Conservation (phyloP, 2,797 vertebrate species). For the Kryptolebias ocellatus region DNA sequence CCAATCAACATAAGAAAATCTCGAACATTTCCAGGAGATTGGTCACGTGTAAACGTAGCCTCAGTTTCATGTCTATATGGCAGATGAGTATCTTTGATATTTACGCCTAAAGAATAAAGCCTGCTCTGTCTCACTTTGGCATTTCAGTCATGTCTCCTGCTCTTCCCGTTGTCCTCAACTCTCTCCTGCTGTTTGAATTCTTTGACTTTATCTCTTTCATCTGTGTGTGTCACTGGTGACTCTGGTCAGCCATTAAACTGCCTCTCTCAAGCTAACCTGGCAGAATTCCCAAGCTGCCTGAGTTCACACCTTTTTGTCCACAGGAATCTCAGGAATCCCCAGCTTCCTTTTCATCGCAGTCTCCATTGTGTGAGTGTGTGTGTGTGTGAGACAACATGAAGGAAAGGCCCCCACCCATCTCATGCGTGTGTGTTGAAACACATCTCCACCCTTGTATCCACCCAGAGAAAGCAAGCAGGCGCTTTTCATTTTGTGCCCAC, state of each 20-base stretch:
- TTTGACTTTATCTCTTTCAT: slow-evolving; percentile 36
- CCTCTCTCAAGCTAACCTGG: slow-evolving; percentile 45
- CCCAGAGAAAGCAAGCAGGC: slow-evolving; percentile 61
- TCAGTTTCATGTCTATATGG: slow-evolving; percentile 1
- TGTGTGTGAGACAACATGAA: slow-evolving; percentile 43
- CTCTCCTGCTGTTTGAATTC: slow-evolving; percentile 33
- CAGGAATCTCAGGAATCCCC: slow-evolving; percentile 81
- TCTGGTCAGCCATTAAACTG: slow-evolving; percentile 60
- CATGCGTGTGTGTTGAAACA: slow-evolving; percentile 62
- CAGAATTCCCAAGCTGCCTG: slow-evolving; percentile 67
- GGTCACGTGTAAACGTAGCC: no score
- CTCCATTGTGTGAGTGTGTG: slow-evolving; percentile 65
- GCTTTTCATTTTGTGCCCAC: slow-evolving; percentile 55
- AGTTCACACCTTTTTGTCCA: slow-evolving; percentile 81
- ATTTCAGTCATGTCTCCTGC: slow-evolving; percentile 5
- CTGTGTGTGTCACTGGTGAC: slow-evolving; percentile 34
- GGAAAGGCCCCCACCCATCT: slow-evolving; percentile 62
- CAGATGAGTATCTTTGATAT: background rate
- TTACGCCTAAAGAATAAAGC: background rate
- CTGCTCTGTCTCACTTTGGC: no score
- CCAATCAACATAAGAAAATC: no score
- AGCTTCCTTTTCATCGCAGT: slow-evolving; percentile 71
- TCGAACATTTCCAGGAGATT: no score
- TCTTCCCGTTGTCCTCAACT: background rate
- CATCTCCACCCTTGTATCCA: slow-evolving; percentile 72